Base-by-base conservation (phyloP, 1,140 invertebrate species). In the Chionoecetes opilio region DNA sequence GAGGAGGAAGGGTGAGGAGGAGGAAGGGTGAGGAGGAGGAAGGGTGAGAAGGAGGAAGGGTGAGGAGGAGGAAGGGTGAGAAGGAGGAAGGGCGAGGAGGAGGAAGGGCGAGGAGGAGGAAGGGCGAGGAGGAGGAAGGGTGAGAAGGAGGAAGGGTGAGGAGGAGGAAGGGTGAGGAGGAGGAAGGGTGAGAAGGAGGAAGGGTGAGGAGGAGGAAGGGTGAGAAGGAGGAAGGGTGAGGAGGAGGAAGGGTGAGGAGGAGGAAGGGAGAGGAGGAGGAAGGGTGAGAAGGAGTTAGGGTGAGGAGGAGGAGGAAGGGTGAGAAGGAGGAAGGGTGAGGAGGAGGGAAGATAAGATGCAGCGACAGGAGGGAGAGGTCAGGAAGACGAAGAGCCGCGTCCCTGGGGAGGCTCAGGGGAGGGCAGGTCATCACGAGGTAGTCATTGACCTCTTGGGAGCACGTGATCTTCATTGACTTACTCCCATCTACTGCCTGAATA, bases 381-480 rank as follows among this genome's bases (percentile, higher is more conserved):
- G 35, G 86, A n/a, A 26, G 86, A 41, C 37, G 38, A 11, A 53
- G 38, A 46, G 38, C 38, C 53, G 86, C n/a, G 63, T 75, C 63
- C 63, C 63, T n/a, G 29, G n/a, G 41, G 37, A 31, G 5, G 38
- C 5, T 38, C n/a, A 29, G 88, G 88, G 88, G 88, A n/a, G 88
- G 88, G 34, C n/a, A 32, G 88, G 88, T 90, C 88, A 90, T 90
- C 38, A 90, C 88, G 88, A 90, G 88, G 41, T 5, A 53, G 88
- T 46, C 53, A 90, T 90, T 90, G 41, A 31, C 53, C 88, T 53
- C 88, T 17, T 31, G 38, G 88, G 88, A 46, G 63, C 63, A 75
- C 63, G n/a, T 75, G 63, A 75, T 26, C 63, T 75, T 26, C 63
- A 17, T 75, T 26, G 11, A n/a, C 63, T 75, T 75, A 75, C 8